phyloP scores from a whole-genome alignment of 2,113 vertebrate genomes.

The Trochalopteron elliotii region DNA sequence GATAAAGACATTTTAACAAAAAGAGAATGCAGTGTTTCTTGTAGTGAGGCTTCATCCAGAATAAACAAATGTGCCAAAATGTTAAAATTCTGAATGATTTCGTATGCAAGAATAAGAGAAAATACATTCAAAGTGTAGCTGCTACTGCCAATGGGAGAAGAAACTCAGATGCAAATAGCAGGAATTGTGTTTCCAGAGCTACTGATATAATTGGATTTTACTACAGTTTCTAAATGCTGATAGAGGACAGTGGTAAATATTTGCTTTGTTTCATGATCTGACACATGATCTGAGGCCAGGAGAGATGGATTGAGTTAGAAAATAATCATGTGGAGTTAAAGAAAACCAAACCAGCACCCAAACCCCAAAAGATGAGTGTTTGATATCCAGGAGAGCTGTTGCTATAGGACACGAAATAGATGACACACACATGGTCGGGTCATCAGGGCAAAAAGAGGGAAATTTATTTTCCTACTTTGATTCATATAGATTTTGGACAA shows the following conservation, averaged over 20 bases:
- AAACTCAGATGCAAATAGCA: not conserved
- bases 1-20: not conserved
- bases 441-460: no score
- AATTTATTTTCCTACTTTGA: no score
- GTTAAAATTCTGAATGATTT: not conserved
- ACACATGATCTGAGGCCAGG: not conserved
- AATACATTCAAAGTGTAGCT: not conserved
- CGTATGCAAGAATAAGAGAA: not conserved
- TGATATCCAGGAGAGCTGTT: not conserved
- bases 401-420: no score
- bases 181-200: not conserved
- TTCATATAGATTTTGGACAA: no score
- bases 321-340: not conserved
- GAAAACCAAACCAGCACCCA: not conserved
- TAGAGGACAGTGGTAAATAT: not conserved
- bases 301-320: not conserved
- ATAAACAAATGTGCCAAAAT: not conserved
- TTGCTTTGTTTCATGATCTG: not conserved
- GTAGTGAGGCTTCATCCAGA: not conserved
- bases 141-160: not conserved
- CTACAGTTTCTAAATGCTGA: not conserved
- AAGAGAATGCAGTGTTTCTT: not conserved
- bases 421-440: no score
- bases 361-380: not conserved
- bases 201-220: not conserved